A percentile compares a stretch with the other conserved stretches of the same genome.
Evolutionary conservation across 2,888 invertebrate genomes (phyloP).

Genomic region (Macaria notata): DNA sequence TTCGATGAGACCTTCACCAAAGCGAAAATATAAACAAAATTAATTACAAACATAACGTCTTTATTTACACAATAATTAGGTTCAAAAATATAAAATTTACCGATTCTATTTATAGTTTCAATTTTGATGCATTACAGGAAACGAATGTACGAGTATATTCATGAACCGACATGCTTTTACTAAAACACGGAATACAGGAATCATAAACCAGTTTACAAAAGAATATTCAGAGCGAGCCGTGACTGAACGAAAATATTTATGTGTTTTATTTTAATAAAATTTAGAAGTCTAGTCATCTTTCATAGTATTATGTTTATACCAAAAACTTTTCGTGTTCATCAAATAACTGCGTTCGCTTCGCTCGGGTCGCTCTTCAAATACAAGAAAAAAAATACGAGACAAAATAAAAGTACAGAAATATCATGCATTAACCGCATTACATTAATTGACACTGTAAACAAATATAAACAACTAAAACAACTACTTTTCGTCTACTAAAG

Average conservation of each 20-base stretch:
- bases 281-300: too few relatives aligned
- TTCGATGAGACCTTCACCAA: not conserved
- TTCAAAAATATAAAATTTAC: constrained; percentile 14
- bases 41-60: constrained; percentile 52
- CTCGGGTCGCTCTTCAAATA: too few relatives aligned
- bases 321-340: too few relatives aligned
- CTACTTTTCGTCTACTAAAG: too few relatives aligned
- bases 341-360: too few relatives aligned
- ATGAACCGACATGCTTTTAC: constrained; percentile 10
- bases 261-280: too few relatives aligned
- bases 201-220: constrained; percentile 19
- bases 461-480: too few relatives aligned
- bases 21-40: constrained; percentile 37
- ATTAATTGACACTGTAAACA: too few relatives aligned
- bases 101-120: constrained; percentile 20
- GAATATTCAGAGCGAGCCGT: constrained; percentile 2
- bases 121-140: constrained; percentile 12
- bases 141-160: constrained; percentile 5
- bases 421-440: too few relatives aligned
- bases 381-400: too few relatives aligned
- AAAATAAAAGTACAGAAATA: too few relatives aligned
- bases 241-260: not conserved
- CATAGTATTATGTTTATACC: too few relatives aligned
- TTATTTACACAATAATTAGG: constrained; percentile 54
- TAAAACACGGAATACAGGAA: constrained; percentile 11